Evolutionary conservation across 2,797 vertebrate species (phyloP).

Genomic region (Lindbergichthys nudifrons): DNA sequence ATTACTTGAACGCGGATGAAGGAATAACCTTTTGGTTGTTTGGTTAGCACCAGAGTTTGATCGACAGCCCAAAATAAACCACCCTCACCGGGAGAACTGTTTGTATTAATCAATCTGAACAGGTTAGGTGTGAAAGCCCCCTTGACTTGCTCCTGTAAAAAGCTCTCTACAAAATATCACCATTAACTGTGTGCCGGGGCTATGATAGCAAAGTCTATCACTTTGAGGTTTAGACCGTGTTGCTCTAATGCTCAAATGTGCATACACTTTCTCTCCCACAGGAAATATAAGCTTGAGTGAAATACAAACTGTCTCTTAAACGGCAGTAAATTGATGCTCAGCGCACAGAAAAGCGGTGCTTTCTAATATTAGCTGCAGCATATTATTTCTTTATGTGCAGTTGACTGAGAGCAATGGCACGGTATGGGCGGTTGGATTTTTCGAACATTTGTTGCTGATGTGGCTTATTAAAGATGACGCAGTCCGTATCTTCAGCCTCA

Average conservation of each 20-base stretch:
- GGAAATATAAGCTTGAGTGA: constrained; percentile 54
- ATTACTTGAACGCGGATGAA: too few species aligned
- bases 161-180: constrained; percentile 8
- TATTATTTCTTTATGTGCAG: constrained; percentile 46
- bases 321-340: constrained; percentile 48
- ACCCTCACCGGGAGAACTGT: too few species aligned
- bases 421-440: constrained; percentile 1
- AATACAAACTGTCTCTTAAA: constrained; percentile 60
- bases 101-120: too few species aligned
- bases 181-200: not conserved
- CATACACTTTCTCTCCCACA: constrained; percentile 29
- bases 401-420: constrained; percentile 35
- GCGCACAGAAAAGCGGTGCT: constrained; percentile 37
- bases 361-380: constrained; percentile 62
- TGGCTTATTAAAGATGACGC: constrained; percentile 43
- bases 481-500: constrained; percentile 16
- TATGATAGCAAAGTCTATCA: not conserved
- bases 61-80: too few species aligned
- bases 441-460: constrained; percentile 28
- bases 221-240: constrained; percentile 19
- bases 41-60: too few species aligned
- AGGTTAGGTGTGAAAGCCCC: too few species aligned
- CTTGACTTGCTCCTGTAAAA: not conserved
- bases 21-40: too few species aligned
- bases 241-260: constrained; percentile 39